These are phyloP conservation scores for Fukomys damarensis DNA, from an alignment of 2,113 vertebrate species.

Conservation along the genomic window DNA sequence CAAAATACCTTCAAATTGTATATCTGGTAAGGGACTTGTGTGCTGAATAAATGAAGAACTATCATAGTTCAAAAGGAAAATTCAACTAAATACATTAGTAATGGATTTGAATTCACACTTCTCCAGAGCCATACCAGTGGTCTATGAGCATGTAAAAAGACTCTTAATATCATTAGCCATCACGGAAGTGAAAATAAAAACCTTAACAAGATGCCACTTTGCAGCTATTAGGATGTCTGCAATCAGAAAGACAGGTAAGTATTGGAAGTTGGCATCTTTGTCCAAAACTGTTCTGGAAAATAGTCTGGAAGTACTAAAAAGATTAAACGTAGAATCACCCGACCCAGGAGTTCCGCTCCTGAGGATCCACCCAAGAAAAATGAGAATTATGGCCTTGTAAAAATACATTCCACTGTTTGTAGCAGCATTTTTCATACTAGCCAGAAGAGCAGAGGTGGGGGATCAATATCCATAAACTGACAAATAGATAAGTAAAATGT, in stretches of 20 bases:
- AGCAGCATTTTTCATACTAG: not conserved
- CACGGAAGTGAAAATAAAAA: constrained; percentile 11
- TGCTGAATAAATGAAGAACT: not conserved
- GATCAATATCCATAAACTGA: not conserved
- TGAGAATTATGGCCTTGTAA: not conserved
- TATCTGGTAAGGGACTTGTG: too few species aligned
- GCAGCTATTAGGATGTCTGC: not conserved
- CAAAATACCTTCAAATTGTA: constrained; percentile 8
- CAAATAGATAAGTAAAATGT: not conserved
- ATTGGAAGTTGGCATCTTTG: not conserved
- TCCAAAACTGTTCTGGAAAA: constrained; percentile 14
- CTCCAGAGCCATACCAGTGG: not conserved
- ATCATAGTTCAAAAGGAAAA: not conserved
- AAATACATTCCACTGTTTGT: not conserved
- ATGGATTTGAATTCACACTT: constrained; percentile 1
- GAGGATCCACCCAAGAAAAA: not conserved
- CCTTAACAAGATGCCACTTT: not conserved
- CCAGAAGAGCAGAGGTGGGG: rapidly evolving
- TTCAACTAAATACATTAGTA: not conserved
- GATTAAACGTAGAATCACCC: not conserved
- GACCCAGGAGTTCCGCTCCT: not conserved
- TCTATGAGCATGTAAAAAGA: not conserved
- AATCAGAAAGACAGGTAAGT: not conserved
- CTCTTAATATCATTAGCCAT: not conserved
- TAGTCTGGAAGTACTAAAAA: not conserved